These are phyloP conservation scores for Mormyrus proboscirostris DNA, from an alignment of 2,797 vertebrate species.

Conservation along the genomic window DNA sequence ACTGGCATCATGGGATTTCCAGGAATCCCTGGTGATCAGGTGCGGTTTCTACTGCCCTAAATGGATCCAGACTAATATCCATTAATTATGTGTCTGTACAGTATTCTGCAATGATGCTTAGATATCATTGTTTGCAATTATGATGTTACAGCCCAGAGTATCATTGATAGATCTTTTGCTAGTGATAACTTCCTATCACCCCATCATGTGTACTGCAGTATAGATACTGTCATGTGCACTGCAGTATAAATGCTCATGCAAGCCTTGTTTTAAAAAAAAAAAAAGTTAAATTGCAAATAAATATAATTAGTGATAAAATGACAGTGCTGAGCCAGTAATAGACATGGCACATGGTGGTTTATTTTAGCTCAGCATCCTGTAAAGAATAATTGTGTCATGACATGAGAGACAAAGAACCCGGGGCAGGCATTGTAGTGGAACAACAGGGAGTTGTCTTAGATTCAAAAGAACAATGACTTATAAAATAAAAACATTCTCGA, in stretches of 20 bases:
- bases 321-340: neutral
- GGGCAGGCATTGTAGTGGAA: neutral
- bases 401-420: neutral
- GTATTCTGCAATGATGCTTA: neutral
- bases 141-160: neutral
- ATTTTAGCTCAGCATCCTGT: neutral
- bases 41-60: neutral
- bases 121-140: neutral
- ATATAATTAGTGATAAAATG: neutral
- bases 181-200: neutral
- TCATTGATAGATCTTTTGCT: neutral
- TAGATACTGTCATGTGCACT: neutral
- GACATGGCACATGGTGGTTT: neutral
- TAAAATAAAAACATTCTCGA: neutral
- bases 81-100: neutral
- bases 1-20: neutral
- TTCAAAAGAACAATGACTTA: neutral
- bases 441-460: neutral
- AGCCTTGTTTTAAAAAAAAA: neutral
- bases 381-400: neutral
- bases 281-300: neutral
- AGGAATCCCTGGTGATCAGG: neutral
- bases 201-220: neutral
- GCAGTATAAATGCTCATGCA: neutral
- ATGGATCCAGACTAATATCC: neutral